Conservation (phyloP, 2,797 vertebrate genomes). For the Enteromius viviparus region DNA sequence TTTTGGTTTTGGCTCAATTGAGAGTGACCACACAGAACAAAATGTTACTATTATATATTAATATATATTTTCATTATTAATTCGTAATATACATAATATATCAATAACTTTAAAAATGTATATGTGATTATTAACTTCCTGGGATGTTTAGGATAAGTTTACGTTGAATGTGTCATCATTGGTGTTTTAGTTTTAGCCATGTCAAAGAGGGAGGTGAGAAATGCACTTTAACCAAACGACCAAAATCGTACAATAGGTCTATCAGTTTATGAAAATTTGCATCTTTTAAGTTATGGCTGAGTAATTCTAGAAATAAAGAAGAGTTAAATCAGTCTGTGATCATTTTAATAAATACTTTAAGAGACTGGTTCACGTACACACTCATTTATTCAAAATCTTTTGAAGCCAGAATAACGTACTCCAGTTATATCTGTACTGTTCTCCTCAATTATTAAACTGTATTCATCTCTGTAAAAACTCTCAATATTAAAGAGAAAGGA, state of each 20-base stretch:
- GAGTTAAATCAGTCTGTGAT: too few species aligned
- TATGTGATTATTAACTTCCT: neutral
- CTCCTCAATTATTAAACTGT: conserved; percentile 51
- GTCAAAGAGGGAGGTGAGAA: conserved; percentile 19
- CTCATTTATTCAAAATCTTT: neutral
- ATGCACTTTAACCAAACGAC: conserved; percentile 47
- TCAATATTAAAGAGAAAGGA: conserved; percentile 8
- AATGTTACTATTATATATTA: neutral
- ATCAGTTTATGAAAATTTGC: neutral
- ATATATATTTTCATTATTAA: neutral
- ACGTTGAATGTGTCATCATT: neutral
- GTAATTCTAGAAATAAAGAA: neutral
- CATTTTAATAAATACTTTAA: neutral
- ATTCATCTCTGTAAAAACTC: conserved; percentile 60
- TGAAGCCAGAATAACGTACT: neutral
- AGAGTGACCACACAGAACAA: neutral
- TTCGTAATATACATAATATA: neutral
- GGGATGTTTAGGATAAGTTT: conserved; percentile 1
- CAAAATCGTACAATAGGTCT: neutral
- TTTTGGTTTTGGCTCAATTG: neutral
- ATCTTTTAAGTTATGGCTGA: neutral
- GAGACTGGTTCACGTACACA: neutral
- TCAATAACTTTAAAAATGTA: neutral
- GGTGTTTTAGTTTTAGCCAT: conserved; percentile 16
- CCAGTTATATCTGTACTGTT: conserved; percentile 46